Evolutionary conservation across 2,888 invertebrate genomes (phyloP), one percentile per base, ranked within the genome.

Genomic region (Anoncus sp.): DNA sequence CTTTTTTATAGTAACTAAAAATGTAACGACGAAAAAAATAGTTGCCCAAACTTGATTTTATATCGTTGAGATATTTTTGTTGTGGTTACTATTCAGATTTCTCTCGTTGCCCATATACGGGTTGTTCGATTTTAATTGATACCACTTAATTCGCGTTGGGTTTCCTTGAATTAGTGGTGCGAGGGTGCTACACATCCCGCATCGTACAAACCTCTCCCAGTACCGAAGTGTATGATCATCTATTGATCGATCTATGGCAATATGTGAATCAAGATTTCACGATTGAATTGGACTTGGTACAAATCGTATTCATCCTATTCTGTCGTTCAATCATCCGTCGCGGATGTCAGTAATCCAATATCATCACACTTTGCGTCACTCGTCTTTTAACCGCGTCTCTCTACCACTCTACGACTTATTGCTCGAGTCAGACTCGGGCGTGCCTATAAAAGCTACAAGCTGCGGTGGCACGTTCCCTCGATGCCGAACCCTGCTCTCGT

Each of bases 331-430:
- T 38, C 38, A 51, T 20, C 24, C 24, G 14, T n/a, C 40, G 51
- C 40, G 51, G 14, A 65, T 49, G 35, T 24, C 24, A 40, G 35
- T 22, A 31, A 22, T 35, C 10, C 51, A 24, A 53, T 51, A 35
- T 65, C 51, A 38, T 12, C 12, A 16, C n/a, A 51, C 22, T 65
- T 65, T 51, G 16, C 38, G 65, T 40, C 65, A 65, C 38, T 65
- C 65, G 24, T 53, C 20, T 38, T 53, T 18, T 4, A 51, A 24
- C 14, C 51, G 5, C 12, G 7, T 7, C 22, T 5, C 3, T 40
- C 7, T 16, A 9, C 12, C 57, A 22, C 24, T 24, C 40, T 40
- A 51, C 53, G 40, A 53, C 31, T 65, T 53, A 51, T 18, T 53
- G 5, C 45, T 35, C 57, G 35, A 40, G 40, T 40, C 14, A 45